Conservation (phyloP, 2,888 invertebrate genomes). For the Caenorhabditis uteleia region DNA sequence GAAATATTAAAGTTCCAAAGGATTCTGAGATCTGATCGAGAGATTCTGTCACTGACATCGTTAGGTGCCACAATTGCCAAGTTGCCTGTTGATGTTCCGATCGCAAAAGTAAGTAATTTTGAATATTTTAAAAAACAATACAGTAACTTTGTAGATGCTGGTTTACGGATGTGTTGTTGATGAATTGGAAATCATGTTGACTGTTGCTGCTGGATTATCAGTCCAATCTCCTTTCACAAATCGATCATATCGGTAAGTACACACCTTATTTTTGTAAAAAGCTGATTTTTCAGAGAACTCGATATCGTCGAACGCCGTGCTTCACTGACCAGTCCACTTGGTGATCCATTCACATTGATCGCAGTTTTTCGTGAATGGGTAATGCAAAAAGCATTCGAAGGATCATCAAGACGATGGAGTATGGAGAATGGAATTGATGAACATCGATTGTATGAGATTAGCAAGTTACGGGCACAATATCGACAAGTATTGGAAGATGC, state of each 20-base stretch:
- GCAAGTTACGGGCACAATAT: conserved; percentile 84
- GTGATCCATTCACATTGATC: conserved; percentile 89
- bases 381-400: conserved; percentile 70
- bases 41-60: conserved; percentile 52
- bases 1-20: conserved; percentile 83
- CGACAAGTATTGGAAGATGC: conserved; percentile 64
- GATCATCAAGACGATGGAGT: conserved; percentile 80
- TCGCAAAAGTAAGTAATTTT: too few species aligned
- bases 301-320: conserved; percentile 57
- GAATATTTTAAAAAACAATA: conserved; percentile 76
- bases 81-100: conserved; percentile 89
- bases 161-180: conserved; percentile 60
- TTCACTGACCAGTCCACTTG: conserved; percentile 87
- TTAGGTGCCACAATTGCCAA: conserved; percentile 83
- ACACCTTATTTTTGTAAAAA: background rate
- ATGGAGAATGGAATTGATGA: conserved; percentile 89
- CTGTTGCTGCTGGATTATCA: conserved; percentile 87
- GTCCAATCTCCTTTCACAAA: conserved; percentile 92
- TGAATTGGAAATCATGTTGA: conserved; percentile 77
- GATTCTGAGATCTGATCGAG: conserved; percentile 45
- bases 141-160: too few species aligned
- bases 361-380: conserved; percentile 75
- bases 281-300: conserved; percentile 22
- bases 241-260: conserved; percentile 77
- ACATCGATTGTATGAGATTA: conserved; percentile 93